Evolutionary conservation across 1,140 invertebrate species (phyloP), one percentile per base, ranked within the genome.

Genomic region (Saccostrea echinata): DNA sequence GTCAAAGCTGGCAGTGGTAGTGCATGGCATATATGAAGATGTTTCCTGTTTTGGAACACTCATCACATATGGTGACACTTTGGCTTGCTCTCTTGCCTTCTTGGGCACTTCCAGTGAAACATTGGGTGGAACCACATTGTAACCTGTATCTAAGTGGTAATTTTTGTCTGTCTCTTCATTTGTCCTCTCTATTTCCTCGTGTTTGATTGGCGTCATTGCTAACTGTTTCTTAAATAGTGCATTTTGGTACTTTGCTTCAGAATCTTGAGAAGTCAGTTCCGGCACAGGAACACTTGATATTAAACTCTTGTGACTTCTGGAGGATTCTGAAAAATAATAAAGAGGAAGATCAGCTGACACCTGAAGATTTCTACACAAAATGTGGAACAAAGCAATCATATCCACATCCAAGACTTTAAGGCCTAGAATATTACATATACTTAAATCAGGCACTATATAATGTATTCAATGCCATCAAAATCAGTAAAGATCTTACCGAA

Each of bases 261-360:
- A 97, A 93, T 98, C 97, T 64, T 88, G 91, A 93, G 97, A 53
- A 52, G 35, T 51, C 53, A 84, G 97, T 92, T 98, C 97, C 88
- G 95, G 96, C 35, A 98, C 97, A 61, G 97, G 97, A n/a, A 97
- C 97, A 94, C 97, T 97, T 84, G 97, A 97, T 89, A 97, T 84
- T 9, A 86, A 84, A 64, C 88, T 91, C 86, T 90, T 91, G 51
- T 86, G 88, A 71, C 84, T 80, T 86, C 86, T 90, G 35, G 86
- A 86, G 33, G 86, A 88, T 33, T 88, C 89, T 90, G 33, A 18
- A 87, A 89, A 27, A 82, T 16, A 52, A 86, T 18, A 51, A 86
- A 13, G 12, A 76, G 43, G 43, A 43, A 43, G 43, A 43, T 43
- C 43, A 43, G 43, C 43, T 43, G 4, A 1, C 0, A 2, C 9